These are phyloP conservation scores for Pseudorasbora parva DNA, from an alignment of 2,113 vertebrate species.

Conservation along the genomic window DNA sequence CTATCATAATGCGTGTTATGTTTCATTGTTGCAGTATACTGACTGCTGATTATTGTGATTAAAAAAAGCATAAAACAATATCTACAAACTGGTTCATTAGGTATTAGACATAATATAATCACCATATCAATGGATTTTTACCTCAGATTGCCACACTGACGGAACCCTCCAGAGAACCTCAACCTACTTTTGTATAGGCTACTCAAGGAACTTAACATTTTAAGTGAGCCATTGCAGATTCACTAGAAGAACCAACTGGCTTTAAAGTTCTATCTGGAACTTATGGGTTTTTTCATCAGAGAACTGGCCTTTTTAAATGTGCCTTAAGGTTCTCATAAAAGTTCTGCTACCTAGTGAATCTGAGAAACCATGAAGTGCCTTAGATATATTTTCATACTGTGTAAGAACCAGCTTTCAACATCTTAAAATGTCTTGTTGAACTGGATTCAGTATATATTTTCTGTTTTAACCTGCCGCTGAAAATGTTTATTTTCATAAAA, in stretches of 20 bases:
- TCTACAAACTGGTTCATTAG: neutral
- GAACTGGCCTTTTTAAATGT: neutral
- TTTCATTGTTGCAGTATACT: neutral
- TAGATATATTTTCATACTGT: neutral
- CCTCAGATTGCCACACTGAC: neutral
- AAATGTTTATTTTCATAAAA: neutral
- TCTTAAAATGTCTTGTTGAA: neutral
- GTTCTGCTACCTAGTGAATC: neutral
- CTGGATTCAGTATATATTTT: neutral
- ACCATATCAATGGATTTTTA: neutral
- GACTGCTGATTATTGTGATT: neutral
- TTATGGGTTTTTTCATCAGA: neutral
- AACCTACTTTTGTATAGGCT: neutral
- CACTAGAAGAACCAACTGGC: neutral
- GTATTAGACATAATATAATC: neutral
- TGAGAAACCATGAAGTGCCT: neutral
- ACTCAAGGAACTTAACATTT: neutral
- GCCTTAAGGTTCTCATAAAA: neutral
- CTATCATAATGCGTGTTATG: neutral
- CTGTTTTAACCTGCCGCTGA: neutral
- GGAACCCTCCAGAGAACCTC: neutral
- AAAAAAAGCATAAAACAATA: neutral
- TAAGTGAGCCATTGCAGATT: neutral
- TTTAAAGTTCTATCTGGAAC: neutral
- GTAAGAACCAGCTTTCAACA: neutral